A percentile compares a stretch with the other conserved stretches of the same genome.
Evolutionary conservation across 23 tunicate species (phyloP).

Genomic region (Trididemnum nubilum): DNA sequence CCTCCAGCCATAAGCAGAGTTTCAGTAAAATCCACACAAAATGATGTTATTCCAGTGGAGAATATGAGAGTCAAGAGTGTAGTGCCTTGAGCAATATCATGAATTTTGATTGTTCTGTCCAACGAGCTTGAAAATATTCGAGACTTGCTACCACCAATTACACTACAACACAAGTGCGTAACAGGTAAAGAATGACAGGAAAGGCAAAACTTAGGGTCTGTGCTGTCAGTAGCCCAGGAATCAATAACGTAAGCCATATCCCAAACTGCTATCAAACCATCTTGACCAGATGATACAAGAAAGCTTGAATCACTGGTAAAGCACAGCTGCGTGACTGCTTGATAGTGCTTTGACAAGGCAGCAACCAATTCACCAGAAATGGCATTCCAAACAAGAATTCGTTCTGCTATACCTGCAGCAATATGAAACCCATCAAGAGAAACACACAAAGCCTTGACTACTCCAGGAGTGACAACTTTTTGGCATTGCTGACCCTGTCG

Average conservation of each 20-base stretch:
- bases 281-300: constrained; percentile 54
- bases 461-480: constrained; percentile 69
- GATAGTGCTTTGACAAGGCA: constrained; percentile 68
- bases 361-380: constrained; percentile 56
- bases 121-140: constrained; percentile 56
- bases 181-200: constrained; percentile 49
- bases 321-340: constrained; percentile 54
- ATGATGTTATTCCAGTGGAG: constrained; percentile 36
- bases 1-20: constrained; percentile 64
- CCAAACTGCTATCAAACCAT: constrained; percentile 78
- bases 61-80: constrained; percentile 56
- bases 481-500: constrained; percentile 50
- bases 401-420: constrained; percentile 70
- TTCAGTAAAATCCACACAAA: constrained; percentile 43
- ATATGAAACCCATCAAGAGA: constrained; percentile 46
- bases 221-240: neutral
- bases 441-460: constrained; percentile 35
- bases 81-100: constrained; percentile 42
- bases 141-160: constrained; percentile 25
- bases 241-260: constrained; percentile 35
- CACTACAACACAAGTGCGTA: constrained; percentile 15
- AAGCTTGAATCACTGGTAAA: constrained; percentile 45
- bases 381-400: constrained; percentile 63
- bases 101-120: constrained; percentile 63
- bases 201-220: constrained; percentile 48